Evolutionary conservation across 2,113 vertebrate species (phyloP), one percentile per base, ranked within the genome.

Genomic region (Peromyscus californicus): DNA sequence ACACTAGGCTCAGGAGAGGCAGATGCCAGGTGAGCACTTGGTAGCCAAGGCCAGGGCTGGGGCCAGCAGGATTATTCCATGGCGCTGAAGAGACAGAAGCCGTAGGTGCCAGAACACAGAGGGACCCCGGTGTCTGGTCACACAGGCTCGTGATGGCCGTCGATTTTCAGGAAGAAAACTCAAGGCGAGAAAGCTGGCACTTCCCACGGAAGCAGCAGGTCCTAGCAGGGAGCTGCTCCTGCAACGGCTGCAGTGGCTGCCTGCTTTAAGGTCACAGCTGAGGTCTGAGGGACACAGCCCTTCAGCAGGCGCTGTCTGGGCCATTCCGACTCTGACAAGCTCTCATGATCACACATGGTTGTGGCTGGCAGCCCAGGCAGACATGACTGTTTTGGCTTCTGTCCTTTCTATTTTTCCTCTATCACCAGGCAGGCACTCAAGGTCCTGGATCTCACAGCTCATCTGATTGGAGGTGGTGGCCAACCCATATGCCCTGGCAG

Each of bases 301-400:
- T 26, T 17, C 42, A n/a, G 22, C 3, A 22, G 90, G 19, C 65
- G 61, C 57, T 36, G 67, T 59, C 80, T 11, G 1, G 76, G 59
- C 51, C n/a, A 21, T 36, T 75, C 70, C 26, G 45, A 57, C 86
- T 61, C 57, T 59, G 70, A 70, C 48, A n/a, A 26, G 0, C 59
- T 33, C 85, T 45, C 11, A 39, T 1, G 63, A 63, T 33, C 80
- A 70, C 69, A 31, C 42, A 11, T 31, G 51, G 75, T 70, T 94
- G 79, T 95, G 93, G 78, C 93, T 94, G 92, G 63, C 21, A 42
- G 75, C 16, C 26, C 70, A 79, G 83, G 42, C 79, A 88, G 84
- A 59, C n/a, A 12, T 0, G 3, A 92, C 72, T 94, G 95, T 97
- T 96, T 93, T 76, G 90, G 63, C 69, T 94, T 90, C 85, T 89